Evolutionary conservation across 37 sponge, comb jelly and placozoan genomes (phyloP), one percentile per base, ranked within the genome.

Genomic region (Lycopodina hypogea): DNA sequence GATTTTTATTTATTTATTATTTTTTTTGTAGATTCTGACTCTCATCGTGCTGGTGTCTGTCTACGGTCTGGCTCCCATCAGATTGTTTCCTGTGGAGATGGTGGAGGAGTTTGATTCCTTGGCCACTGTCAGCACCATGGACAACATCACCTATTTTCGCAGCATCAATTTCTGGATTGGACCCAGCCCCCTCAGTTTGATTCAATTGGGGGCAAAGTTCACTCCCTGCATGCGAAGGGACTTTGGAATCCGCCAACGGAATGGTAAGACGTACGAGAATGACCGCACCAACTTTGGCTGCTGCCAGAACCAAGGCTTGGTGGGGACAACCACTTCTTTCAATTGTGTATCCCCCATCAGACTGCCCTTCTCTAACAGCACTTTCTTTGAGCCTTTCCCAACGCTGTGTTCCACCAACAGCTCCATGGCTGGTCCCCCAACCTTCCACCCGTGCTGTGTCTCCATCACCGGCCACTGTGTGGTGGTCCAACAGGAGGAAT

Each of bases 191-290:
- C 56, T 38, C 39, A 55, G 79, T 60, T 83, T 97, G 26, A 92
- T 97, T 50, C 73, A 68, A n/a, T 51, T 83, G 35, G 95, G 98
- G 0, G 95, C 94, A 8, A 89, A 92, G 80, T 97, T 91, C 68
- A 92, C 93, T 23, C 98, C 98, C 0, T 97, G 98, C 51, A 97
- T 97, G 98, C 79, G 98, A 1, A 79, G 58, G 19, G 98, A 97
- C 72, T 83, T 81, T 78, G 81, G 72, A 56, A 94, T 97, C 30
- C 78, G 70, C 9, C 42, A 41, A 0, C 41, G 82, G 15, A 81
- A 83, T 21, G 57, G 34, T 42, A n/a, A 34, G 17, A 26, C 56
- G 17, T 68, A 53, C 36, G 77, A n/a, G 23, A 35, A 29, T 15
- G 53, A 53, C 18, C 22, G 14, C 1, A 83, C 71, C 36, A 72